Evolutionary conservation across 2,888 invertebrate genomes (phyloP), one percentile per base, ranked within the genome.

Genomic region (Dioctria linearis): DNA sequence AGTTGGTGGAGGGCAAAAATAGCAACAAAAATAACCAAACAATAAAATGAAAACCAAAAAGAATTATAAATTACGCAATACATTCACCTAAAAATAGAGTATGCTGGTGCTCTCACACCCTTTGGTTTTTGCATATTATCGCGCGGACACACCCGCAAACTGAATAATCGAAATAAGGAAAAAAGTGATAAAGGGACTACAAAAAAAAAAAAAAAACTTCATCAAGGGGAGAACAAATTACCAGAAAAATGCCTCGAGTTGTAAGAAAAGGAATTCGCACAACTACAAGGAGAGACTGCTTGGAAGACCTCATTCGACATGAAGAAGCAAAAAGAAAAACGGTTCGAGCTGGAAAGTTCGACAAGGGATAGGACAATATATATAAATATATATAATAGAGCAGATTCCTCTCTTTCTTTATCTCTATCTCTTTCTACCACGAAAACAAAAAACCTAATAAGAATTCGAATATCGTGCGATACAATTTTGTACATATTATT

Each of bases 51-150:
- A 9, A 6, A 6, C 51, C 51, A 37, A 9, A 42, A 73, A 73
- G 57, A 73, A 59, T 73, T 73, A 59, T 59, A 73, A 73, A 73
- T 73, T 73, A 73, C 73, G 73, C 73, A 73, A 73, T 73, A 73
- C 73, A 73, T 61, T n/a, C 42, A n/a, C 59, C 59, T 13, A 54
- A 73, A 73, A 73, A 73, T 73, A 73, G 42, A 25, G 25, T 25
- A 25, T 73, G 57, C 59, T 57, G 8, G 5, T 42, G 42, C 6
- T 73, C 73, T 51, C 73, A 57, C 73, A 59, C 73, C 73, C 59
- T 73, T 59, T 73, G 40, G 8, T 42, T 40, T 73, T 54, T 73
- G 73, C 54, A 73, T 73, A 73, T 73, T 73, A 59, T 73, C 73
- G 61, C 25, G 25, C 61, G 73, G 73, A 73, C 73, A 73, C 73